Evolutionary conservation across 35 echinoderm and acorn worm genomes (phyloP).

Genomic region (Lytechinus variegatus): DNA sequence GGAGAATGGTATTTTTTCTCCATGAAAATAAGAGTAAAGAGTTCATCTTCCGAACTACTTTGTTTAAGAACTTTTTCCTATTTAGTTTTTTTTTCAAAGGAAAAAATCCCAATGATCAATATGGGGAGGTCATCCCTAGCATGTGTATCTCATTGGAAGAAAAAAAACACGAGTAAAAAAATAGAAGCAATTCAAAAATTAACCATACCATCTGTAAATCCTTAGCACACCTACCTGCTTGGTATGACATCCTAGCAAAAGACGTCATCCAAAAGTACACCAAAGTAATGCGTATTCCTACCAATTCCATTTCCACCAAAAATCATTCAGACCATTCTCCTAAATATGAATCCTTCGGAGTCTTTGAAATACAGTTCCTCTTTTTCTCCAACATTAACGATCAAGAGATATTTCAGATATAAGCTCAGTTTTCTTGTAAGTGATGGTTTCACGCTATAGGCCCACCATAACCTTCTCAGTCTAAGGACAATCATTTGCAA

Average conservation of each 20-base stretch:
- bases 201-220: background rate
- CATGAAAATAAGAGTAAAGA: too few species aligned
- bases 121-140: too few species aligned
- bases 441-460: background rate
- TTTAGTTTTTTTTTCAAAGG: too few species aligned
- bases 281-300: background rate
- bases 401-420: background rate
- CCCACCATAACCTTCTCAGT: background rate
- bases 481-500: background rate
- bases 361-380: too few species aligned
- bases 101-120: too few species aligned
- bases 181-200: too few species aligned
- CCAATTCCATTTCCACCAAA: constrained; percentile 1
- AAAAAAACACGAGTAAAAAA: too few species aligned
- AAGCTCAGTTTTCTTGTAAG: background rate
- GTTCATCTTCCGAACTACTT: too few species aligned
- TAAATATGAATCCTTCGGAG: too few species aligned
- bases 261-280: background rate
- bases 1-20: too few species aligned
- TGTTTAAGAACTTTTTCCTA: too few species aligned
- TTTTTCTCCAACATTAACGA: background rate
- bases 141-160: too few species aligned
- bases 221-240: background rate
- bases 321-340: background rate
- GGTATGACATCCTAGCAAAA: background rate